Evolutionary conservation across 2,888 invertebrate species (phyloP), one percentile per base, ranked within the genome.

Genomic region (Lucinisca nassula): DNA sequence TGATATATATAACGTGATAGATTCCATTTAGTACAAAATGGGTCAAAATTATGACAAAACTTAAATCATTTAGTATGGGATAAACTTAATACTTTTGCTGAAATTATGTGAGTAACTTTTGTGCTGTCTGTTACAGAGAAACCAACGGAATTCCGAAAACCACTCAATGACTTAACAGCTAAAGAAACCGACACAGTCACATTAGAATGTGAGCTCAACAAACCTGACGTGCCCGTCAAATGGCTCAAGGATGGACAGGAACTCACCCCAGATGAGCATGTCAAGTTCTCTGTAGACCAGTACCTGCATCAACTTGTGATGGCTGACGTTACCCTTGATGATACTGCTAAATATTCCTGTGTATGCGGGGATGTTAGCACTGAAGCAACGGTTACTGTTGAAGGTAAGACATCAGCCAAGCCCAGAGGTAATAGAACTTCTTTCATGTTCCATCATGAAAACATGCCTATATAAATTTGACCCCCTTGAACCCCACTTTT

Each of bases 231-330:
- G 17, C 79, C 87, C 24, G 89, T 89, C 0, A 98, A 98, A 95
- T 99, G 99, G 99, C 98, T 97, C 97, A 98, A 98, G 85, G 91
- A 95, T 83, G 95, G 94, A 97, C 97, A 98, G 93, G 98, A 98
- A 96, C 97, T 99, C 0, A 98, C 98, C 93, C 98, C 98, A 73
- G 98, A 98, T 98, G 98, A 94, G 49, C 90, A 98, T 95, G 98
- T 95, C 97, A 98, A 90, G 94, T 97, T 98, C 30, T 97, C 98
- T 79, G 98, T 98, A 95, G 98, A 98, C 96, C 98, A 94, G 8
- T 91, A 88, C 61, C 78, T 58, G 3, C 95, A 95, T 83, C 93
- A 92, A 17, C 92, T 96, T n/a, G 93, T 92, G 17, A 91, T 96
- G 73, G 89, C 91, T 12, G 91, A 94, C 27, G 94, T 93, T 17